A percentile compares a stretch with the other conserved stretches of the same genome.
Conservation (phyloP, 2,797 vertebrate species). For the Clarias platycephalus region DNA sequence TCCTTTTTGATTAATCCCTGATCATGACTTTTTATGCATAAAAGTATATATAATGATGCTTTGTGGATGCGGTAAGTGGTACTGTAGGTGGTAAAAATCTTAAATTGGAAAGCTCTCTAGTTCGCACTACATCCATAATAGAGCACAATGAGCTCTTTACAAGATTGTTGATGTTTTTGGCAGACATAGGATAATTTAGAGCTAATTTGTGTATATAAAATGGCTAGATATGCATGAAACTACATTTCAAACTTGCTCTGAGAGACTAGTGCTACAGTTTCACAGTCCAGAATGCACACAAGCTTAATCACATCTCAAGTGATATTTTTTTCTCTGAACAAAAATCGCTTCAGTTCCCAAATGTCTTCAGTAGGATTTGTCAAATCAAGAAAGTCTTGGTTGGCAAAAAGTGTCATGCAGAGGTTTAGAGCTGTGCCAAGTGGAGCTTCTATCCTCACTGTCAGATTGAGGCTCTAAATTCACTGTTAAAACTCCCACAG, state of each 20-base stretch:
- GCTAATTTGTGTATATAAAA: not conserved
- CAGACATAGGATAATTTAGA: not conserved
- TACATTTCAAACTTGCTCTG: not conserved
- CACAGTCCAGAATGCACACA: not conserved
- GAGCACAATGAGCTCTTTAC: not conserved
- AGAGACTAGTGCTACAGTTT: not conserved
- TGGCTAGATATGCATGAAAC: not conserved
- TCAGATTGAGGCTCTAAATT: not conserved
- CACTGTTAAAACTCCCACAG: constrained; percentile 7
- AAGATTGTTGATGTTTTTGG: not conserved
- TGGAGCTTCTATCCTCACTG: constrained; percentile 9
- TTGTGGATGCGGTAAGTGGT: constrained; percentile 3
- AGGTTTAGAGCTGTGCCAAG: constrained; percentile 13
- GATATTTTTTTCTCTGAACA: not conserved
- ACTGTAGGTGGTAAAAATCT: constrained; percentile 5
- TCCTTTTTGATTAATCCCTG: too few relatives aligned
- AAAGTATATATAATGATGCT: not conserved
- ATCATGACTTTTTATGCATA: not conserved
- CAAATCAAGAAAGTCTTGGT: constrained; percentile 4
- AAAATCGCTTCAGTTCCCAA: not conserved
- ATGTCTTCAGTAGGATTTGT: not conserved
- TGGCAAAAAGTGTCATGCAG: constrained; percentile 17
- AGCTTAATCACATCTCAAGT: not conserved
- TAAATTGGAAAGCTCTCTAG: not conserved
- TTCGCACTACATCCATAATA: not conserved